Evolutionary conservation across 1,140 invertebrate genomes (phyloP), one percentile per base, ranked within the genome.

Genomic region (Trissolcus basalis): DNA sequence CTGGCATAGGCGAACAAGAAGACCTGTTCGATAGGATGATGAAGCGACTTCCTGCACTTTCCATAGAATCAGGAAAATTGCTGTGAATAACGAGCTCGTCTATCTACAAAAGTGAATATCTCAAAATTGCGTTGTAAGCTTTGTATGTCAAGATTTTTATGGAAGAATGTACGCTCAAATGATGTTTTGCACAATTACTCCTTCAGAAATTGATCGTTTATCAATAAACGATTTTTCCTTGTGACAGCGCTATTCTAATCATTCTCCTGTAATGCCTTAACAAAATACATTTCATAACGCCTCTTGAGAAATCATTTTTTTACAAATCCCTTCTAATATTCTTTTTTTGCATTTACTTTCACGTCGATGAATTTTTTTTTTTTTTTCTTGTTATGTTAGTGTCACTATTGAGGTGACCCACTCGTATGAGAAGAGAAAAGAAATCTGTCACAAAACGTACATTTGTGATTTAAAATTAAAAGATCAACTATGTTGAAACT

Each of bases 11-110:
- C 68, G 55, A 63, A 60, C 79, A 72, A 77, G 77, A 72, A 77
- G 78, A 82, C 71, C 58, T 76, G 69, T 65, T 69, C 48, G 55
- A 78, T 77, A 74, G 76, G 63, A 77, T 83, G 81, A 83, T 83
- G 81, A 79, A 82, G 77, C 74, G 71, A 69, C 65, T 78, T 69
- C 76, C 76, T 73, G 64, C 70, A 77, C 63, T 77, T 71, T 72
- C 74, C 68, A 77, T 71, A 68, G 74, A 71, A 77, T 77, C 68
- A 67, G 74, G 67, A 77, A 77, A 77, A 71, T 77, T 77, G 68
- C 74, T 71, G 68, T 72, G 63, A 77, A 77, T 72, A 77, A 71
- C 74, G 68, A 68, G 68, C 61, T 78, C 76, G 70, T 74, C 65
- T 70, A 73, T 70, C 64, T 51, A 44, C 55, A 58, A 72, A 65